Evolutionary conservation across 1,140 invertebrate genomes (phyloP), one percentile per base, ranked within the genome.

Genomic region (Aradophagus sp.): DNA sequence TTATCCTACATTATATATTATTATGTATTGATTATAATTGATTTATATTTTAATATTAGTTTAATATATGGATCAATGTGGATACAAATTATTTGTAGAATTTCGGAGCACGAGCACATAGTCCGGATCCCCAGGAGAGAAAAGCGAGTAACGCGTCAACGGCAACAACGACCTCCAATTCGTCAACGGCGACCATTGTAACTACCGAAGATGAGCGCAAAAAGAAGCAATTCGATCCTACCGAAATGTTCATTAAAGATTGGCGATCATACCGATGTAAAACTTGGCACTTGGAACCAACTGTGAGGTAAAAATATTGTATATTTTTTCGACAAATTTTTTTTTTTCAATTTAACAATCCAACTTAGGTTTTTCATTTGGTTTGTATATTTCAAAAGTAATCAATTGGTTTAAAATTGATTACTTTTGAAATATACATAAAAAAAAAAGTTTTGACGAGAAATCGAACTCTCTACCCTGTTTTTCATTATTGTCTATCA

Each of bases 221-320:
- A 56, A 77, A 83, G 5, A 87, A 86, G 53, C 81, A 86, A 35
- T 87, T 87, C 48, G 87, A 88, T 73, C 85, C 87, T 7, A 82
- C 86, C 0, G 89, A 90, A 62, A 89, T 90, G 77, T 88, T 90
- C 23, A 92, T 93, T 41, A 91, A 94, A 83, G 96, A 99, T 85
- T 97, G 93, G 92, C 87, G 97, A 59, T 92, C 93, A 76, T 99
- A 96, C 85, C 91, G 93, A 74, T 99, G 97, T 83, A 94, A 96
- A 86, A 97, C 95, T 0, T 99, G 97, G 98, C 95, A 97, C 79
- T 88, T 99, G 19, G 97, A 99, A 85, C 98, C 97, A 2, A 99
- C 97, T 41, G 96, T 99, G 44, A 90, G 95, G 91, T 63, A 52
- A 13, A n/a, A n/a, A n/a, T n/a, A 16, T 8, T 27, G 26, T 27